Conservation (phyloP, 2,113 vertebrate species). For the Periophthalmus modestus region DNA sequence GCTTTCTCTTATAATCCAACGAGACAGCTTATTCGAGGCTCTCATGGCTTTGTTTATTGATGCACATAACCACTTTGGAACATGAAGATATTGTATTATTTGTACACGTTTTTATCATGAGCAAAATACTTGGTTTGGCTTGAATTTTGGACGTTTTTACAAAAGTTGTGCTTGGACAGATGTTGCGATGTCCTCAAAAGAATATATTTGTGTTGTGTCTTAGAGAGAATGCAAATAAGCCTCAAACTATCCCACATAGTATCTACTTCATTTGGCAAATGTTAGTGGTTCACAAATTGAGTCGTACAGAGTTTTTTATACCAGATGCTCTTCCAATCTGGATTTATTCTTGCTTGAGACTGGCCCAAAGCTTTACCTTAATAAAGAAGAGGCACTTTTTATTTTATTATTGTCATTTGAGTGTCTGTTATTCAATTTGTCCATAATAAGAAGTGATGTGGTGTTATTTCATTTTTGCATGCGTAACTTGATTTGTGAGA, state of each 20-base stretch:
- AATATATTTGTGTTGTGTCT: neutral
- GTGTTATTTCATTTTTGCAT: no score
- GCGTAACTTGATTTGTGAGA: no score
- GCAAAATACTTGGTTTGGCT: neutral
- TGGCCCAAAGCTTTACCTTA: no score
- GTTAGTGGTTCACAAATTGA: no score
- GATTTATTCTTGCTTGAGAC: no score
- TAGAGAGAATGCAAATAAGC: neutral
- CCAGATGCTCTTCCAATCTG: no score
- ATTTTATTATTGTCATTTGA: no score
- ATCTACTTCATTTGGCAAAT: neutral
- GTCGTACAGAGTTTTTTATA: no score
- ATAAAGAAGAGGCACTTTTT: no score
- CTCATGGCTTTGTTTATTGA: neutral
- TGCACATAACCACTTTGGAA: neutral
- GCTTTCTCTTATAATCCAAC: neutral
- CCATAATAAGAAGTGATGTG: no score
- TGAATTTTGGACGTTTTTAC: neutral
- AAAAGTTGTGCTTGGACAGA: neutral
- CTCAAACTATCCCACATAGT: neutral
- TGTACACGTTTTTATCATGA: neutral
- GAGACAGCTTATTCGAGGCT: neutral
- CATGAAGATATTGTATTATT: neutral
- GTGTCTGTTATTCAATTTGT: no score
- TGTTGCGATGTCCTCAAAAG: neutral